phyloP scores from a whole-genome alignment of 2,113 vertebrate species.

The Marcusenius ussheri region DNA sequence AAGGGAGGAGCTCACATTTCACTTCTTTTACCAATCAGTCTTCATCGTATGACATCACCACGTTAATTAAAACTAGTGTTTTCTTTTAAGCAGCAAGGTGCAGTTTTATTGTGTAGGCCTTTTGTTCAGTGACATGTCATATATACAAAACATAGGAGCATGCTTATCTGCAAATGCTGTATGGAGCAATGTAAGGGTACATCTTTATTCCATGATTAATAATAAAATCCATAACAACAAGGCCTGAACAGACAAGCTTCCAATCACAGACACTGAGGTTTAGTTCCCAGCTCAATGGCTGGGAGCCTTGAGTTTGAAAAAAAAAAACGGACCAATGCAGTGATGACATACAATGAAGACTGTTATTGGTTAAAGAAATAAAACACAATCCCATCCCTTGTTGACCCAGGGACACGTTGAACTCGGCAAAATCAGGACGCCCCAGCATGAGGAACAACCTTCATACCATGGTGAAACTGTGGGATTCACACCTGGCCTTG shows the following conservation, averaged over 20 bases:
- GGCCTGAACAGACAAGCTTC: background rate
- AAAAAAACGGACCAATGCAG: background rate
- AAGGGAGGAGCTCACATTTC: background rate
- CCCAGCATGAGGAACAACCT: background rate
- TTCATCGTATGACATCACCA: background rate
- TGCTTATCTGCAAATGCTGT: background rate
- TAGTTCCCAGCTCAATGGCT: background rate
- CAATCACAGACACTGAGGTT: background rate
- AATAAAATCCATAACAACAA: background rate
- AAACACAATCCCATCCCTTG: background rate
- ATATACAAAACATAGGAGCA: background rate
- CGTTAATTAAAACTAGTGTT: background rate
- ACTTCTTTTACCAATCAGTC: background rate
- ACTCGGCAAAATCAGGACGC: background rate
- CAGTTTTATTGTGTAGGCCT: background rate
- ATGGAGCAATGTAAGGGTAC: background rate
- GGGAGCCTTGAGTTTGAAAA: background rate
- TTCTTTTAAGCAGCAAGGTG: background rate
- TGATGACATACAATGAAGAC: background rate
- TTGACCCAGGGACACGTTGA: background rate
- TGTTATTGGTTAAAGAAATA: background rate
- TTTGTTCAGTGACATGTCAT: background rate
- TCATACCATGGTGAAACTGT: background rate
- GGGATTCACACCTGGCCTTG: background rate
- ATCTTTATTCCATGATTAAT: background rate